phyloP scores from a whole-genome alignment of 1,140 invertebrate genomes.

The Planococcus citri region DNA sequence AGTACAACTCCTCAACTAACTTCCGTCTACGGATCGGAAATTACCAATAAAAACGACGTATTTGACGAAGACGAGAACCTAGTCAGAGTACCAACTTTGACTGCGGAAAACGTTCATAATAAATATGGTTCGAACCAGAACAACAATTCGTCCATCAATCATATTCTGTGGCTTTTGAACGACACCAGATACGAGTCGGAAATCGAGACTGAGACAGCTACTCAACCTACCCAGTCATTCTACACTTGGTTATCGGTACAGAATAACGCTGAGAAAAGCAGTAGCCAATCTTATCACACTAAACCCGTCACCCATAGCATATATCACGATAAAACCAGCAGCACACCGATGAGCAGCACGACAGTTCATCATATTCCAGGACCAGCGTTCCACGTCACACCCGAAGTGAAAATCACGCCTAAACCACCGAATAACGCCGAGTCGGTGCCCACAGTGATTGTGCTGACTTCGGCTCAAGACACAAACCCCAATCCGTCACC shows the following conservation, averaged over 20 bases:
- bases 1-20: neutral
- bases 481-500: conserved; percentile 28
- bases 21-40: neutral
- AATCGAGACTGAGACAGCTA: conserved; percentile 25
- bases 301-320: conserved; percentile 25
- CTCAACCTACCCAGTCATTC: conserved; percentile 32
- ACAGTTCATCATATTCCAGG: conserved; percentile 31
- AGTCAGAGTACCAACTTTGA: conserved; percentile 41
- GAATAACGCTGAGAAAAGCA: conserved; percentile 30
- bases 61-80: conserved; percentile 33
- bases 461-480: conserved; percentile 42
- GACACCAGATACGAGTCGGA: conserved; percentile 26
- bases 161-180: conserved; percentile 35
- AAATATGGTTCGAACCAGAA: conserved; percentile 34
- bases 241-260: conserved; percentile 40
- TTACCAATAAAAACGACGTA: neutral
- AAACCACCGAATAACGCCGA: conserved; percentile 30
- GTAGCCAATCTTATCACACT: conserved; percentile 25
- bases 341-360: conserved; percentile 21
- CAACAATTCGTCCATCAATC: conserved; percentile 37
- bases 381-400: conserved; percentile 30
- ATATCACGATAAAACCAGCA: neutral
- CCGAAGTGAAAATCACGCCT: conserved; percentile 28
- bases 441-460: conserved; percentile 58
- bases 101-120: conserved; percentile 35